Conservation (phyloP, 1,140 invertebrate species). For the Drosophila yakuba region DNA sequence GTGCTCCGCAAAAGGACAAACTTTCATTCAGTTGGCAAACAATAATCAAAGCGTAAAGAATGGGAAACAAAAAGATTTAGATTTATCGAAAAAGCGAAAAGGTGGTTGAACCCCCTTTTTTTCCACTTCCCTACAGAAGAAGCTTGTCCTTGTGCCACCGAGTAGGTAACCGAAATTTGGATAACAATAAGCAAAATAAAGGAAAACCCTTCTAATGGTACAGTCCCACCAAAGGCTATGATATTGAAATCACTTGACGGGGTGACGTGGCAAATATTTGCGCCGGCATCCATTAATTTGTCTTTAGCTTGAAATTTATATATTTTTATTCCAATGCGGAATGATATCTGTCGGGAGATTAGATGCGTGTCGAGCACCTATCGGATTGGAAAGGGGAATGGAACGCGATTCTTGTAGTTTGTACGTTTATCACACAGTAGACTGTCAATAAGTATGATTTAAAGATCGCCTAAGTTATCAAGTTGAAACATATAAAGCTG, state of each 20-base stretch:
- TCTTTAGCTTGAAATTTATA: slow-evolving; percentile 24
- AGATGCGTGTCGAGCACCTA: slow-evolving; percentile 35
- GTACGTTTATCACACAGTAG: not conserved
- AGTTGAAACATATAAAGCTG: too few relatives aligned
- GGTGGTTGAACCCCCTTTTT: slow-evolving; percentile 69
- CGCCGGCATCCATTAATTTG: slow-evolving; percentile 41
- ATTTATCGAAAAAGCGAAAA: slow-evolving; percentile 52
- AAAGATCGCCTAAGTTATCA: too few relatives aligned
- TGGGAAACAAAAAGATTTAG: slow-evolving; percentile 42
- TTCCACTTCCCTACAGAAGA: slow-evolving; percentile 7
- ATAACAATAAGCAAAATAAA: slow-evolving; percentile 2
- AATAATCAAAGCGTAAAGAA: slow-evolving; percentile 60
- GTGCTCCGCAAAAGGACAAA: slow-evolving; percentile 68
- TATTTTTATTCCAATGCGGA: slow-evolving; percentile 11
- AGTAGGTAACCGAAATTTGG: slow-evolving; percentile 35
- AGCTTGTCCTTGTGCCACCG: slow-evolving; percentile 56
- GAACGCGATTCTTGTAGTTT: slow-evolving; percentile 3
- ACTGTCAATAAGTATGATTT: not conserved
- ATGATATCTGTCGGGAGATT: slow-evolving; percentile 36
- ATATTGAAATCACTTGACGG: slow-evolving; percentile 31
- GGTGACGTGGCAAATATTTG: slow-evolving; percentile 29
- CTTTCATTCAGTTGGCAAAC: slow-evolving; percentile 55
- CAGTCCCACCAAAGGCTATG: slow-evolving; percentile 22
- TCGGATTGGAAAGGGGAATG: slow-evolving; percentile 23
- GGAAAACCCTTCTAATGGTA: slow-evolving; percentile 7